Evolutionary conservation across 2,888 invertebrate species (phyloP).

Genomic region (Spilarctia lutea): DNA sequence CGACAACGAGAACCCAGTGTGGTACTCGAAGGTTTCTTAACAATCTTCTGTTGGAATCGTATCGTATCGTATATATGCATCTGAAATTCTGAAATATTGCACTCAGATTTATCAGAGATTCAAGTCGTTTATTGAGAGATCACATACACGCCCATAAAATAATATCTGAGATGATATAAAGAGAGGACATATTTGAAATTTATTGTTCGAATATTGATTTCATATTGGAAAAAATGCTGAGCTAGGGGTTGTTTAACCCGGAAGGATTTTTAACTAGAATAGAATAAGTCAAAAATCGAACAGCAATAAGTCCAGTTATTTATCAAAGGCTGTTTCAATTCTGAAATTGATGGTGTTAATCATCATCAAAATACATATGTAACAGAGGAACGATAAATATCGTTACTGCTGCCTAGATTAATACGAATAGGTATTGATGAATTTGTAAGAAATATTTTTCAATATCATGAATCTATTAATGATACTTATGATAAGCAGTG

Average conservation of each 20-base stretch:
- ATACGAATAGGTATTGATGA: too few species aligned
- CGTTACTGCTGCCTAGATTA: too few species aligned
- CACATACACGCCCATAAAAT: neutral
- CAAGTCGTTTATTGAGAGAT: slow-evolving; percentile 13
- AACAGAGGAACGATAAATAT: too few species aligned
- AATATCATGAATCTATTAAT: too few species aligned
- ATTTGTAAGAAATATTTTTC: too few species aligned
- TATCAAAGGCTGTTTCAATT: neutral
- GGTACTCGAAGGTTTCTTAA: neutral
- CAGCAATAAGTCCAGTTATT: neutral
- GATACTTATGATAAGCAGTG: too few species aligned
- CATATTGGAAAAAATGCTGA: neutral
- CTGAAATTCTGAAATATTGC: slow-evolving; percentile 24
- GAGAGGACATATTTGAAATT: neutral
- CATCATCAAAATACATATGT: too few species aligned
- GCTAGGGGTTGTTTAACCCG: neutral
- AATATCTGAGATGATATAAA: neutral
- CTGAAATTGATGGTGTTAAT: too few species aligned
- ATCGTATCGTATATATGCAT: neutral
- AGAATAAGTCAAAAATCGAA: neutral
- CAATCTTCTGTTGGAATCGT: neutral
- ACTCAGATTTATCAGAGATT: slow-evolving; percentile 16
- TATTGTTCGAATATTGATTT: neutral
- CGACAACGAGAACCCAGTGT: neutral
- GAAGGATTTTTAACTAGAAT: neutral